Evolutionary conservation across 64 coral and sea anemone species (phyloP), one percentile per base, ranked within the genome.

Genomic region (Porites australiensis): DNA sequence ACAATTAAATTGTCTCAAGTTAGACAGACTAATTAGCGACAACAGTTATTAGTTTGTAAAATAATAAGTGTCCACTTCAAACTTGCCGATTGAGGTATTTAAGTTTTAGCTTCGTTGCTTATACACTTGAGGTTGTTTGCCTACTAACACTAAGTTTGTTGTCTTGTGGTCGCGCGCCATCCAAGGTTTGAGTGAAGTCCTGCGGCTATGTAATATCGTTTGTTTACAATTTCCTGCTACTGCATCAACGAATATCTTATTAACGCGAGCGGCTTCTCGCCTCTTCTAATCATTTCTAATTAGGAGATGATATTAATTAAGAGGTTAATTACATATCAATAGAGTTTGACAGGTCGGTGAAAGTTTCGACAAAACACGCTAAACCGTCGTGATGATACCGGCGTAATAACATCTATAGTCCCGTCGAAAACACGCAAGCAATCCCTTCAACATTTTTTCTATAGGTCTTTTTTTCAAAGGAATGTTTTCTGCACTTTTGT

Each of bases 241-340:
- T 70, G 82, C 81, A 69, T 47, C 94, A 90, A 90, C 69, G 89
- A 89, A 89, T 64, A 88, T 98, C 92, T 98, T 89, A 98, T 98
- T 98, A 98, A 91, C 81, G 50, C 74, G 76, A 74, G 93, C 95
- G 92, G 92, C 82, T 88, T 93, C 92, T 94, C 89, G 94, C 83
- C 93, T 78, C 82, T 85, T 89, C 86, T 98, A 98, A 98, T 98
- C 90, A 88, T 89, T 89, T 93, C 82, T 98, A 98, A 98, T 98
- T 98, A 98, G 86, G 83, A 89, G 95, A 91, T 98, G 89, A 93
- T 94, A 98, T 98, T 98, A 98, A 98, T 98, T 98, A 98, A 91
- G 81, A 88, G 92, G 95, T 98, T 98, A 98, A 98, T 98, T 94
- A 89, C 89, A 94, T 88, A 94, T 98, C 95, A 98, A 98, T 98